Base-by-base conservation (phyloP, 2,797 vertebrate genomes). In the Morus bassanus region DNA sequence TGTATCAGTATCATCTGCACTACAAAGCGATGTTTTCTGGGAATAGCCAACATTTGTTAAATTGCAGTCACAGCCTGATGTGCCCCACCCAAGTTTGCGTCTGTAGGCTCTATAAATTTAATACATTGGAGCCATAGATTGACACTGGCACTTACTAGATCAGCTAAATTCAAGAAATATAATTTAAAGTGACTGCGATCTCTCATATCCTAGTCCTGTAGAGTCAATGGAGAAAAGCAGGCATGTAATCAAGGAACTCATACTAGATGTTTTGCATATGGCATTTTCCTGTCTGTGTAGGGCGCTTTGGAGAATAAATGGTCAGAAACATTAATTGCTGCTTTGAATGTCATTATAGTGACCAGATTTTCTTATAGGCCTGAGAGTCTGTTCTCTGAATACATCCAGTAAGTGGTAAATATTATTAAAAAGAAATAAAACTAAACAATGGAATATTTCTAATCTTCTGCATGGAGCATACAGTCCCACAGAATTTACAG, bases 131-230 rank as follows among this genome's bases (percentile, higher is more conserved):
- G 24, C 5, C 23, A 15, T 5, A 30, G 30, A 53, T 15, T 33
- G 24, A 77, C 70, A 35, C 24, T 25, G 30, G 21, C 51, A 85
- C 27, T 61, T 59, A 35, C 30, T 18, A 59, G 19, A 60, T 48
- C 18, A 39, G 60, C 14, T 54, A 83, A 73, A 77, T 21, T 27
- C 18, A 46, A 67, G 35, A 46, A 46, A 54, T 19, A 85, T 21
- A 6, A 80, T 35, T 31, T 83, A 27, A 76, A 63, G 83, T 33
- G 30, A 19, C 21, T 76, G 22, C 33, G 28, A 4, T 2, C 37
- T 45, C 24, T 9, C 31, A 33, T 46, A 30, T 18, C 11, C 0
- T 0, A 85, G 41, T 30, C 43, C 46, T 46, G 1, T 0, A 41
- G 10, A 72, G 21, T 6, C 30, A 61, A 7, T 2, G 54, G 45